Base-by-base conservation (phyloP, 2,888 invertebrate species). In the Seira sanloemensis region DNA sequence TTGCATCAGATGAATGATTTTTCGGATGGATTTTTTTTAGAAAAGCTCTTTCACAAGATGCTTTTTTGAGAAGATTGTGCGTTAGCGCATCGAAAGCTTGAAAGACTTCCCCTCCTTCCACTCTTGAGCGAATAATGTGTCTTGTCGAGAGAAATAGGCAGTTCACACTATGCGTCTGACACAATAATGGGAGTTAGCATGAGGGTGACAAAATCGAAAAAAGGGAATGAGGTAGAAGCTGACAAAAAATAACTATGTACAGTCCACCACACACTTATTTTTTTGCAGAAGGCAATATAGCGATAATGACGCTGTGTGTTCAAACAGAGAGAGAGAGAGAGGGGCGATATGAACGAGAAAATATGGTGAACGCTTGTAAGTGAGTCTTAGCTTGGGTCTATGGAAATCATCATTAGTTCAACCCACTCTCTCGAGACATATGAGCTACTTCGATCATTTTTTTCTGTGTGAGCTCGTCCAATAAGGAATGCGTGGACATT, bases 361-460 rank as follows among this genome's bases (percentile, higher is more conserved):
- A 19, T 25, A 75, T 21, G 73, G 37, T 37, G 37, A 9, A 37
- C 37, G 37, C 25, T 50, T 37, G 65, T 69, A 81, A 75, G 54
- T 72, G 82, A 75, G 75, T 82, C 77, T 75, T 62, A 76, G 25
- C 24, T 74, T 25, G 4, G n/a, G 25, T 82, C 75, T 82, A 82
- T 82, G 82, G 77, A 72, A 37, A 37, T n/a, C 75, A 82, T 82
- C 77, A 82, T 82, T 82, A 82, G 82, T 82, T 77, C 76, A 69
- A 77, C 82, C 82, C 82, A 82, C 82, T 76, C 16, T 18, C 21
- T n/a, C n/a, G n/a, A 37, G 37, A 37, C 58, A 73, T 66, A 68
- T 68, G 58, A 75, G 81, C 81, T 81, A 82, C 76, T 82, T 77
- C 77, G 71, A 82, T 82, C 81, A 71, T 76, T 73, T 37, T 69